These are phyloP conservation scores for Hyles lineata DNA, from an alignment of 2,888 invertebrate genomes.

Conservation along the genomic window DNA sequence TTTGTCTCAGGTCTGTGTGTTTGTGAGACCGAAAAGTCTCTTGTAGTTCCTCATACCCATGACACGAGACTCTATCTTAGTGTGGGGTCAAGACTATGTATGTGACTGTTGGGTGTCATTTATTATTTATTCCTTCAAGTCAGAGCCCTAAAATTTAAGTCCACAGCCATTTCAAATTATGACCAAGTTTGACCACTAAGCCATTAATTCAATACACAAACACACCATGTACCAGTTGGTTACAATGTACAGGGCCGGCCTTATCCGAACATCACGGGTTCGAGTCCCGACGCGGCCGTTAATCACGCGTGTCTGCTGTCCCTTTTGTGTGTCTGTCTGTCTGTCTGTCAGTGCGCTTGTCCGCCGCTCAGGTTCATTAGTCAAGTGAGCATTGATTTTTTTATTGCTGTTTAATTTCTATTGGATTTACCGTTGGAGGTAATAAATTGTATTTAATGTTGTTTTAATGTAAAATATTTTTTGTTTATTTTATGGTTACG, in stretches of 20 bases:
- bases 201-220: neutral
- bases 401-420: slow-evolving; percentile 3
- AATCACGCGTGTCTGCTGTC: slow-evolving; percentile 32
- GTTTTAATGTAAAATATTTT: too few species aligned
- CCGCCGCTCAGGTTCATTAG: slow-evolving; percentile 10
- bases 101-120: too few species aligned
- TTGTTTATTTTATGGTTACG: too few species aligned
- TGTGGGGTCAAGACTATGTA: too few species aligned
- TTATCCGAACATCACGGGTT: slow-evolving; percentile 22
- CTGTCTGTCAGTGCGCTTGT: slow-evolving; percentile 30
- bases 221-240: neutral
- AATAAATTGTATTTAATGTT: neutral
- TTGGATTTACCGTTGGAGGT: neutral
- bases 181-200: too few species aligned
- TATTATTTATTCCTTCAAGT: too few species aligned
- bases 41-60: too few species aligned
- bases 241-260: slow-evolving; percentile 7
- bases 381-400: slow-evolving; percentile 14
- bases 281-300: slow-evolving; percentile 27
- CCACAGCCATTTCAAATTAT: too few species aligned
- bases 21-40: too few species aligned
- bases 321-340: slow-evolving; percentile 31
- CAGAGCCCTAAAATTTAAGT: too few species aligned
- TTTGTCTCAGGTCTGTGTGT: too few species aligned
- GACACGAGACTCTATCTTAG: too few species aligned